Evolutionary conservation across 2,113 vertebrate genomes (phyloP).

Genomic region (Salminus brasiliensis): DNA sequence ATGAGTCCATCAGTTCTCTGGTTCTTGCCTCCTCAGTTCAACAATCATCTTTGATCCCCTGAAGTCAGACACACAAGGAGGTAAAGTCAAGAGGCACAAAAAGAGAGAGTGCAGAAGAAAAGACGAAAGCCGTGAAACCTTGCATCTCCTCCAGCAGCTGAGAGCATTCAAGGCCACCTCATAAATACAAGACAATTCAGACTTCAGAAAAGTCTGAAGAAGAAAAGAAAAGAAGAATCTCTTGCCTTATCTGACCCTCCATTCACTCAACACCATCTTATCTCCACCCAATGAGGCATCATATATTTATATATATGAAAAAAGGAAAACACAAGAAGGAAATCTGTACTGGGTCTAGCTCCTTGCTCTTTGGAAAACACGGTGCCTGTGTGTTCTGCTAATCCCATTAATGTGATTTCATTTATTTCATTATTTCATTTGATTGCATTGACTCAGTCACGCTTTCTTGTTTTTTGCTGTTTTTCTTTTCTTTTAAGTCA

Average conservation of each 20-base stretch:
- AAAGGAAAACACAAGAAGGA: neutral
- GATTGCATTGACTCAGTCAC: neutral
- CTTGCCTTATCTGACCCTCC: conserved; percentile 21
- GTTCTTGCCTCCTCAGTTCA: neutral
- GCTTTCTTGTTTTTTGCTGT: neutral
- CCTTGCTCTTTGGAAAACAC: neutral
- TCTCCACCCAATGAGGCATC: conserved; percentile 5
- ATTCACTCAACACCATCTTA: conserved; percentile 22
- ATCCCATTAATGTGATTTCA: neutral
- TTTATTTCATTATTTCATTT: neutral
- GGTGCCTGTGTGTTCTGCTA: neutral
- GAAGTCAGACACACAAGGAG: neutral
- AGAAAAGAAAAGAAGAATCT: conserved; percentile 1
- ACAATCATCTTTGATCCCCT: neutral
- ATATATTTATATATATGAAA: too few relatives aligned
- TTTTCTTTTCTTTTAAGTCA: neutral
- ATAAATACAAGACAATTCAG: conserved; percentile 63
- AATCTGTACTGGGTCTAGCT: neutral
- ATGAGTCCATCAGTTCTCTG: neutral
- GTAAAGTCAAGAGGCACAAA: conserved; percentile 33
- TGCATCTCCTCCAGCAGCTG: conserved; percentile 56
- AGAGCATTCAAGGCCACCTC: conserved; percentile 52
- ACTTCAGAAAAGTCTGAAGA: conserved; percentile 19
- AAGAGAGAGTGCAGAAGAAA: conserved; percentile 44
- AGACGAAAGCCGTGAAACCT: conserved; percentile 39